Base-by-base conservation (phyloP, 2,888 invertebrate genomes). In the Dendrolimus pini region DNA sequence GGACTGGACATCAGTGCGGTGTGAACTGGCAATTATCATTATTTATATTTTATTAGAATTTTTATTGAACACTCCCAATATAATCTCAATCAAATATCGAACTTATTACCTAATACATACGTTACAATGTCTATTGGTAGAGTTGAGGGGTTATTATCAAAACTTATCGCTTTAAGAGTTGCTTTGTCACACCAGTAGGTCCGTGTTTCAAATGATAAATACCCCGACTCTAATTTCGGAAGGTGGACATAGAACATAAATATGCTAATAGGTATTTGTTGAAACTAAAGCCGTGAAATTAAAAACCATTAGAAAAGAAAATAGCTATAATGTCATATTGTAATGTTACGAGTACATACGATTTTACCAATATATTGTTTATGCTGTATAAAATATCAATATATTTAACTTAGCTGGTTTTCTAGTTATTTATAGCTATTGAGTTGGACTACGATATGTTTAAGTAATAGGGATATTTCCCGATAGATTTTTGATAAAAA, bases 1-100 rank as follows among this genome's bases (percentile, higher is more conserved):
- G 79, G 84, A 83, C 72, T 74, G 62, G 60, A 65, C 71, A 68
- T 72, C 75, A 73, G 69, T 68, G 70, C 73, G 75, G 84, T 83
- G 84, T 84, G 85, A 86, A 84, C 82, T 75, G 68, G 67, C 71
- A 71, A 81, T 83, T 75, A 80, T 70, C 77, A 80, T 83, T 77
- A 80, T 81, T 85, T 83, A 82, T 85, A 79, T 75, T 83, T 83
- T 75, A 76, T 77, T 81, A 73, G 65, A 73, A 78, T 72, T 78
- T 82, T 82, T 83, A 83, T 82, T 71, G 70, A 74, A 70, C 74
- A 77, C 80, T 81, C 72, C 62, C 71, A 69, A 67, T 56, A 55
- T 41, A 12, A 59, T 59, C 58, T 56, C 57, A 55, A 52, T 30
- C 30, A 30, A 69, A 59, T 60, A 42, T 47, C 56, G 57, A 62